Conservation (phyloP, 2,888 invertebrate genomes). For the Hymenopus coronatus region DNA sequence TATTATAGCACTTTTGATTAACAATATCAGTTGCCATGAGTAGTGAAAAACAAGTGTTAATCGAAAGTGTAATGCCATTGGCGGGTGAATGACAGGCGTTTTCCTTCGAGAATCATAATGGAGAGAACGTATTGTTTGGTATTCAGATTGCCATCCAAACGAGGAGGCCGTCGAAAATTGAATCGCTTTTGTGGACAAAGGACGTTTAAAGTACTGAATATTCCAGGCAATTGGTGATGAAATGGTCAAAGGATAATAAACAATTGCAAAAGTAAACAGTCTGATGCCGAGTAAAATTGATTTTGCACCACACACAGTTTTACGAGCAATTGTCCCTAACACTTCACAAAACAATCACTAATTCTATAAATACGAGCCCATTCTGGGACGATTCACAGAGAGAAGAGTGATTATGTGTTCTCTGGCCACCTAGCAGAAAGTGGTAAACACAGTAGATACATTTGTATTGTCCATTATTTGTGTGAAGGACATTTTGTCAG, state of each 20-base stretch:
- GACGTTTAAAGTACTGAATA: neutral
- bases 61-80: too few species aligned
- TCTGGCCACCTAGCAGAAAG: too few species aligned
- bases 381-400: neutral
- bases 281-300: neutral
- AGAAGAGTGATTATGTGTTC: too few species aligned
- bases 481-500: too few species aligned
- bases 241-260: neutral
- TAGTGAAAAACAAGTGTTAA: too few species aligned
- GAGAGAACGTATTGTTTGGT: neutral
- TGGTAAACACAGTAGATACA: too few species aligned
- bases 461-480: too few species aligned
- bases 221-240: neutral
- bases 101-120: neutral
- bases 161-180: neutral
- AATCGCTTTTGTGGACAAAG: neutral
- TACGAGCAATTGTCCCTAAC: neutral
- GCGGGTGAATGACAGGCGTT: neutral
- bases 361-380: neutral
- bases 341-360: neutral
- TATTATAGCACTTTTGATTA: too few species aligned
- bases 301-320: neutral
- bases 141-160: neutral
- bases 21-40: too few species aligned
- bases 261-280: neutral